Evolutionary conservation across 1,140 invertebrate species (phyloP).

Genomic region (Chironomus striatipennis): DNA sequence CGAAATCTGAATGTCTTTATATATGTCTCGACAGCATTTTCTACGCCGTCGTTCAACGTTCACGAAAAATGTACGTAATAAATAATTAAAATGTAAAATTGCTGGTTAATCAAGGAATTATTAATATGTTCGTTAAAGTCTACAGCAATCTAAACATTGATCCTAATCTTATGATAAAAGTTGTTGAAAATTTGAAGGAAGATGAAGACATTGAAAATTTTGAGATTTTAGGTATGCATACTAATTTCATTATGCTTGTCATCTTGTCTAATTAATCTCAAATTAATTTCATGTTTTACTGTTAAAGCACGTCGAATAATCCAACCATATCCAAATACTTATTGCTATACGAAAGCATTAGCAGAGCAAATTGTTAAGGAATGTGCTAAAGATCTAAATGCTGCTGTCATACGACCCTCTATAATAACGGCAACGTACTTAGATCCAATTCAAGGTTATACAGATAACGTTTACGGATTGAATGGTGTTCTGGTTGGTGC

Average conservation of each 20-base stretch:
- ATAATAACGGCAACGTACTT: slow-evolving; percentile 49
- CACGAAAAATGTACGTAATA: slow-evolving; percentile 42
- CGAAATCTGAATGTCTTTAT: slow-evolving; percentile 47
- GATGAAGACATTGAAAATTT: slow-evolving; percentile 44
- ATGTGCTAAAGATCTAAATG: slow-evolving; percentile 45
- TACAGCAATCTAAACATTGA: slow-evolving; percentile 47
- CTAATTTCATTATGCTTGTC: too few relatives aligned
- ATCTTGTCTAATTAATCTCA: slow-evolving; percentile 26
- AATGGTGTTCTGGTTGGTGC: slow-evolving; percentile 49
- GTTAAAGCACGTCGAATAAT: slow-evolving; percentile 36
- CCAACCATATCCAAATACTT: slow-evolving; percentile 52
- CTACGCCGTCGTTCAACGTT: slow-evolving; percentile 45
- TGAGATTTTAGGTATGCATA: slow-evolving; percentile 46
- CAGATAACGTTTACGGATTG: slow-evolving; percentile 69
- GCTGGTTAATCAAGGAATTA: neutral
- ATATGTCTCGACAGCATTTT: slow-evolving; percentile 57
- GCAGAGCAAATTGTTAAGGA: slow-evolving; percentile 47
- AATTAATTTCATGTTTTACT: slow-evolving; percentile 24
- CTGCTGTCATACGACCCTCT: slow-evolving; percentile 62
- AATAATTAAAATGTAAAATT: neutral
- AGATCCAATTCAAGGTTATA: slow-evolving; percentile 56
- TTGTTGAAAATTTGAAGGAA: slow-evolving; percentile 56
- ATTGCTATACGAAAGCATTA: slow-evolving; percentile 55
- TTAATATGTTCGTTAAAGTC: slow-evolving; percentile 28
- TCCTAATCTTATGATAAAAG: slow-evolving; percentile 50